Evolutionary conservation across 2,113 vertebrate genomes (phyloP), one percentile per base, ranked within the genome.

Genomic region (Cavia porcellus): DNA sequence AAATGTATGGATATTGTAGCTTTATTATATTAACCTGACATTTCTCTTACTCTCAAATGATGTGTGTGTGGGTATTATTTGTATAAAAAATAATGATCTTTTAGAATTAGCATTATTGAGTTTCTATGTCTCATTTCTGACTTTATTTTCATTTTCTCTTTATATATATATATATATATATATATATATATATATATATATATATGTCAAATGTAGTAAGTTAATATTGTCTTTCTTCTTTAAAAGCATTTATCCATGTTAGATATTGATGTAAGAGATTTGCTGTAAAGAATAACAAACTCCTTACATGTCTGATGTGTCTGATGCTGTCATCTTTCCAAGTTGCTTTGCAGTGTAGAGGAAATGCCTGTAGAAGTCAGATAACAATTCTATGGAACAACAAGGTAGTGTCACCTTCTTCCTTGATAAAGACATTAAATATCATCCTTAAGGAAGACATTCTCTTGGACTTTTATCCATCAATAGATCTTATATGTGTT

Each of bases 361-460:
- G 47, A 57, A 28, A 9, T 24, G 5, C 14, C 7, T 50, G 7
- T 1, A 22, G 47, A 64, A 75, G 9, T 45, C 35, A 35, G 28
- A 9, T 13, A 45, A 45, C 32, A 30, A 8, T 4, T 66, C 11
- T 28, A 20, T 24, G 19, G 35, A 61, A 4, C 1, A 35, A 66
- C 1, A 35, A 66, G 17, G 52, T 0, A 47, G 61, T 19, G 3
- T 12, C 4, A 4, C 10, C 32, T 8, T 30, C 0, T 24, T 70
- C 47, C 52, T 72, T 42, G 20, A 72, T 50, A 25, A 61, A 42
- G 32, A 25, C 4, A n/a, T 32, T 35, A 62, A 32, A 77, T 45
- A 47, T 9, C 20, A 15, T 25, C 19, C 19, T 25, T 25, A 32
- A 86, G 57, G 72, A 3, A 85, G 2, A 14, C 5, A 28, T 47